A percentile compares a stretch with the other conserved stretches of the same genome.
Evolutionary conservation across 2,797 vertebrate species (phyloP).

Genomic region (Catharus ustulatus): DNA sequence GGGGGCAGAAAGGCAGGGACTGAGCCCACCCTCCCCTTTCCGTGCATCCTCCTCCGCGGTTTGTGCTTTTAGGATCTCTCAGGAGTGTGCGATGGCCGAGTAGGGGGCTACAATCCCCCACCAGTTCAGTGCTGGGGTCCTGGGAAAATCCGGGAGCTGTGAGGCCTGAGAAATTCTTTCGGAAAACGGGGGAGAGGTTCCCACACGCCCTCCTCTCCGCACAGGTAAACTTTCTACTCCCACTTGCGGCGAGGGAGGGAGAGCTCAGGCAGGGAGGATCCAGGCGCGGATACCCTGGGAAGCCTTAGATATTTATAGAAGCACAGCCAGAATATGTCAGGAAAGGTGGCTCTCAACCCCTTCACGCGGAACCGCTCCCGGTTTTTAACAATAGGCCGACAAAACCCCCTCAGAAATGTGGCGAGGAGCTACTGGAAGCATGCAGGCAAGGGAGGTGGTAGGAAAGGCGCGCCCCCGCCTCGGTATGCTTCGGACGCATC

Average conservation of each 20-base stretch:
- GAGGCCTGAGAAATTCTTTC: not conserved
- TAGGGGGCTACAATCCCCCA: not conserved
- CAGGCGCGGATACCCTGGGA: constrained; percentile 45
- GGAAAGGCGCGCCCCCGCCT: not conserved
- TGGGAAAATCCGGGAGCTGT: not conserved
- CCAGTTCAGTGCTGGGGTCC: not conserved
- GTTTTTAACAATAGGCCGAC: not conserved
- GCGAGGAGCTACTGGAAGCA: not conserved
- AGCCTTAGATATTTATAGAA: constrained; percentile 65
- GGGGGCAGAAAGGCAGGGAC: not conserved
- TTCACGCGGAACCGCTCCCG: not conserved
- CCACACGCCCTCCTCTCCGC: not conserved
- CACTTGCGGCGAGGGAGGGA: constrained; percentile 41
- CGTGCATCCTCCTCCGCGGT: fast-evolving
- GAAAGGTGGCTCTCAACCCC: constrained; percentile 37
- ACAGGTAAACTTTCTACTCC: constrained; percentile 67
- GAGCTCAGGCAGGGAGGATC: constrained; percentile 24
- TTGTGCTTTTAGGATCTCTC: not conserved
- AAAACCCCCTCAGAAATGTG: not conserved
- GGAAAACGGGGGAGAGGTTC: not conserved
- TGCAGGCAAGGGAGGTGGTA: not conserved
- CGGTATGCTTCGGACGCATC: not conserved
- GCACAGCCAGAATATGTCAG: constrained; percentile 38
- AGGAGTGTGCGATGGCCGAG: not conserved
- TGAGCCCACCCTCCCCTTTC: not conserved